Evolutionary conservation across 2,797 vertebrate genomes (phyloP), one percentile per base, ranked within the genome.

Genomic region (Australoheros facetus): DNA sequence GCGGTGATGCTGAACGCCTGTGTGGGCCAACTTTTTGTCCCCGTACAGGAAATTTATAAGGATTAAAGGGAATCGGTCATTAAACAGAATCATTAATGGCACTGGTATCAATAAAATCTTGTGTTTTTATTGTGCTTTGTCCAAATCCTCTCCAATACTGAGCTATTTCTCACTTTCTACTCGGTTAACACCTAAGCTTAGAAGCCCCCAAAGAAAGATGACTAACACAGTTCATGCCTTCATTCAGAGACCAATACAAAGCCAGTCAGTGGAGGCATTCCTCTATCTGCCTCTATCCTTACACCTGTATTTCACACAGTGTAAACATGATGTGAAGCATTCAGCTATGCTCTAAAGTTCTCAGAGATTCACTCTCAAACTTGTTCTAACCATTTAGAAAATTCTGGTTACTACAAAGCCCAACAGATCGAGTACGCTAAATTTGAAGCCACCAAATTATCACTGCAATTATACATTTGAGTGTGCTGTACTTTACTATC

Each of bases 251-350:
- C 64, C 4, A 69, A 30, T 2, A 48, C 3, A 51, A 13, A 51
- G 16, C 42, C 48, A 51, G 45, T 48, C 45, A 48, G 16, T 48
- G 23, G 48, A 42, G 0, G 16, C 14, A 66, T 9, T 17, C 1
- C 16, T 48, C 14, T 0, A 51, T 51, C 42, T 51, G n/a, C n/a
- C 42, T 0, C 23, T 4, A 51, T 48, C 28, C 64, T 30, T 19
- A 51, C 10, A n/a, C 42, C 17, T 30, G 26, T 11, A 69, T 10
- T 66, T 48, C 28, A 66, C 23, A 66, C 23, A 51, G 26, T 51
- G 42, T 69, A 51, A 69, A 69, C 6, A 8, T 0, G 28, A 51
- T 13, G 10, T n/a, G 28, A 30, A 69, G 42, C 64, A 28, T 51
- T 69, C 64, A 51, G 3, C 42, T 26, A 10, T 45, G 23, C 42